Percentiles rank a stretch among this genome's conserved stretches.
Evolutionary conservation across 2,888 invertebrate species (phyloP).

Genomic region (Drosophila meridionalis): DNA sequence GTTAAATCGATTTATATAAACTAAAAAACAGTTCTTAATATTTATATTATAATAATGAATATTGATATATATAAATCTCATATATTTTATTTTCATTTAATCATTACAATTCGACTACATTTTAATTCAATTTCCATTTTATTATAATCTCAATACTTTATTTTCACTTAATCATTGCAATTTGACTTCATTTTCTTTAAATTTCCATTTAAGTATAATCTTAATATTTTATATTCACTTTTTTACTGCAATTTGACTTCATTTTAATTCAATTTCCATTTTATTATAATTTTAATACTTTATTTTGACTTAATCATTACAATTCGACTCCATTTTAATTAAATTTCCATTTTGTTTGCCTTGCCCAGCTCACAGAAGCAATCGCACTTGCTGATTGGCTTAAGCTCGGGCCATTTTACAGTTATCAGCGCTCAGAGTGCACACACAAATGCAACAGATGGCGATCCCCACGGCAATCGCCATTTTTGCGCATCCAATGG

Average conservation of each 20-base stretch:
- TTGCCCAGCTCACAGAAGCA: not conserved
- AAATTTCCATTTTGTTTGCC: not conserved
- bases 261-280: not conserved
- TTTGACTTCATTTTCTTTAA: not conserved
- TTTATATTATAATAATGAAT: too few species aligned
- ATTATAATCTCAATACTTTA: not conserved
- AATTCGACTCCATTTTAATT: not conserved
- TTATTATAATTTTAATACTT: not conserved
- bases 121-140: not conserved
- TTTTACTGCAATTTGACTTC: not conserved
- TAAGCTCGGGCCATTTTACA: constrained; percentile 2
- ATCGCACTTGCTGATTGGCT: constrained; percentile 10
- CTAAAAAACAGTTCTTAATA: too few species aligned
- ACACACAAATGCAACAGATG: constrained; percentile 10
- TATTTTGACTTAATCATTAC: not conserved
- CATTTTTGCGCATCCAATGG: constrained; percentile 73
- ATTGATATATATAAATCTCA: too few species aligned
- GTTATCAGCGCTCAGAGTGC: constrained; percentile 12
- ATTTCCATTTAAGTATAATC: not conserved
- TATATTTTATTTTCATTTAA: not conserved
- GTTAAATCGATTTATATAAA: too few species aligned
- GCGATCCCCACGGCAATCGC: constrained; percentile 50
- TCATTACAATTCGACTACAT: not conserved
- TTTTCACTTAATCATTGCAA: not conserved
- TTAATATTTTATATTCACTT: not conserved